Conservation (phyloP, 2,113 vertebrate genomes). For the Andinoacara biseriatus region DNA sequence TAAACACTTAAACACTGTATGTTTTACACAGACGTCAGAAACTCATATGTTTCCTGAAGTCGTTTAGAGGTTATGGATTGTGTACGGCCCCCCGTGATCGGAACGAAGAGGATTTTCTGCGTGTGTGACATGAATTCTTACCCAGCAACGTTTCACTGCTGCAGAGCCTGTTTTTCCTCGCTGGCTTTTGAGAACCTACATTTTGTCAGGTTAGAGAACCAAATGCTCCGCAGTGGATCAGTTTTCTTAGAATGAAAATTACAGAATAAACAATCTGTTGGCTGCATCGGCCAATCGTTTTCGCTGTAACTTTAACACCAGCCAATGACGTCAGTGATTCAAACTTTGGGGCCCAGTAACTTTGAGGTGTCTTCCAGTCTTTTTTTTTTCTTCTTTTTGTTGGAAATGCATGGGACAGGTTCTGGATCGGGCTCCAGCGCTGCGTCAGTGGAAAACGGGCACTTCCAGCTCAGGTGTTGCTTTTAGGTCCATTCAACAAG, state of each 20-base stretch:
- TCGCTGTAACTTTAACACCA: neutral
- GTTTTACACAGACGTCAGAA: neutral
- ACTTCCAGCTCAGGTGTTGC: neutral
- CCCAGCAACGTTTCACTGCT: neutral
- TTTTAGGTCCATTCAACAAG: neutral
- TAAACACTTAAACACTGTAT: no score
- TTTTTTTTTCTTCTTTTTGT: neutral
- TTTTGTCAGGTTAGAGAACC: neutral
- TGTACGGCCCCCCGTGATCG: no score
- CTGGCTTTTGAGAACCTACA: neutral
- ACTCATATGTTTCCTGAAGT: neutral
- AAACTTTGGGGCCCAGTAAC: neutral
- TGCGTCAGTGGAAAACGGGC: neutral
- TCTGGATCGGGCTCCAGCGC: neutral
- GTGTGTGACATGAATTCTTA: neutral
- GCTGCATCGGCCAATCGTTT: neutral
- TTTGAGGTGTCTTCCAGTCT: neutral
- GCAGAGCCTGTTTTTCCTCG: neutral
- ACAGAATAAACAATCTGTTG: neutral
- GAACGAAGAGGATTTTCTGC: neutral
- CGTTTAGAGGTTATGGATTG: neutral
- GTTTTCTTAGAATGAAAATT: neutral
- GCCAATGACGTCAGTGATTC: fast-evolving
- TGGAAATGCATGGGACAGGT: neutral
- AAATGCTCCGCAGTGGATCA: neutral